Evolutionary conservation across 2,888 invertebrate genomes (phyloP).

Genomic region (Tuberolachnus salignus): DNA sequence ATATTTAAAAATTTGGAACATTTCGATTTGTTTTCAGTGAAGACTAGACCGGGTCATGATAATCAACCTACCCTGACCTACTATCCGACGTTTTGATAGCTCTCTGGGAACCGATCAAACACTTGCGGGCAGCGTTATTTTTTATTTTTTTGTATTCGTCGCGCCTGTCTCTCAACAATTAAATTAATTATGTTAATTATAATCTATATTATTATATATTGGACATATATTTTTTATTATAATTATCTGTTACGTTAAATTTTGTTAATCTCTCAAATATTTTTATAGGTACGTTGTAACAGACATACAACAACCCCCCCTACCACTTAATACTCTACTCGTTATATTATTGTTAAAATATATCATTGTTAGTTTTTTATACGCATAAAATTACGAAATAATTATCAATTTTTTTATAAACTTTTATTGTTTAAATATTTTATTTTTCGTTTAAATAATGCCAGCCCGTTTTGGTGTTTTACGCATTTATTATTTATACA

Average conservation of each 20-base stretch:
- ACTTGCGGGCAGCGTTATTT: neutral
- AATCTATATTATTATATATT: constrained; percentile 1
- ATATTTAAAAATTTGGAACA: neutral
- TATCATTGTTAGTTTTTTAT: too few relatives aligned
- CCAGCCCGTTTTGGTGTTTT: too few relatives aligned
- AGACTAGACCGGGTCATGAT: neutral
- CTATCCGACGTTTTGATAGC: neutral
- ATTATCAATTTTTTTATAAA: too few relatives aligned
- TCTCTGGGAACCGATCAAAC: constrained; percentile 39
- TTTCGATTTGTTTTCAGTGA: constrained; percentile 9
- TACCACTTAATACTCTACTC: too few relatives aligned
- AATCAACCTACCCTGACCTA: neutral
- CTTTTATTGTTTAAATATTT: too few relatives aligned
- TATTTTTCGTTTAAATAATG: too few relatives aligned
- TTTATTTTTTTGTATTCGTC: neutral
- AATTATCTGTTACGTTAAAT: neutral
- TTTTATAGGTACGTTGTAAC: too few relatives aligned
- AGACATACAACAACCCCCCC: too few relatives aligned
- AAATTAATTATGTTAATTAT: too few relatives aligned
- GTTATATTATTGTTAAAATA: too few relatives aligned
- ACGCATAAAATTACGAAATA: too few relatives aligned
- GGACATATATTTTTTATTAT: neutral
- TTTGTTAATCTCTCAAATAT: neutral
- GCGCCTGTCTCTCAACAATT: neutral
- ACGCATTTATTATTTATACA: too few relatives aligned